phyloP scores from a whole-genome alignment of 2,113 vertebrate species.

The Ochotona curzoniae region DNA sequence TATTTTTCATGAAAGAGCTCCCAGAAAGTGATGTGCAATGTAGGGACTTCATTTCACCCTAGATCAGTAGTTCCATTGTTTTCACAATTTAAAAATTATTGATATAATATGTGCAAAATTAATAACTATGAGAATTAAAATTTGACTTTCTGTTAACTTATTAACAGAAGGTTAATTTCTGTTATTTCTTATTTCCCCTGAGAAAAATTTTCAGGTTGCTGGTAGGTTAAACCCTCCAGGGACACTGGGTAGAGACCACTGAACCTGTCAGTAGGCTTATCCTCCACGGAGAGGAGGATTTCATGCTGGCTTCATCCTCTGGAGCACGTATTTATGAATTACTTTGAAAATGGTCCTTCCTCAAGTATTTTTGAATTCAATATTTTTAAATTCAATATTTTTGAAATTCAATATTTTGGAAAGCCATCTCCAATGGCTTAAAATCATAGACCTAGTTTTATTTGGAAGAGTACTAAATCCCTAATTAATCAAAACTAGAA shows the following conservation, averaged over 20 bases:
- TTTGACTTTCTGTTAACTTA: background rate
- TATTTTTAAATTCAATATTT: no score
- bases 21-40: background rate
- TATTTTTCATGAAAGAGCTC: background rate
- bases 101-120: background rate
- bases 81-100: background rate
- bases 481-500: background rate
- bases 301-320: background rate
- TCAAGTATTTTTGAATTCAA: conserved; percentile 21
- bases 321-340: background rate
- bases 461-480: background rate
- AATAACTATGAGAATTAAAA: background rate
- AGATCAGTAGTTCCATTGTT: background rate
- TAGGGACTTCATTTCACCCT: conserved; percentile 21
- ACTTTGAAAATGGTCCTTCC: background rate
- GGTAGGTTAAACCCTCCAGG: background rate
- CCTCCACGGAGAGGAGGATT: background rate
- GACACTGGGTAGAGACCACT: background rate
- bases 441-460: background rate
- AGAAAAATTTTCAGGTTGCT: background rate
- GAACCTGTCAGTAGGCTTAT: background rate
- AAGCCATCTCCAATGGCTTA: background rate
- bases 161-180: background rate
- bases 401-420: no score
- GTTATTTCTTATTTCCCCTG: background rate